A percentile compares a stretch with the other conserved stretches of the same genome.
phyloP scores from a whole-genome alignment of 2,797 vertebrate species.

The Falco naumanni region DNA sequence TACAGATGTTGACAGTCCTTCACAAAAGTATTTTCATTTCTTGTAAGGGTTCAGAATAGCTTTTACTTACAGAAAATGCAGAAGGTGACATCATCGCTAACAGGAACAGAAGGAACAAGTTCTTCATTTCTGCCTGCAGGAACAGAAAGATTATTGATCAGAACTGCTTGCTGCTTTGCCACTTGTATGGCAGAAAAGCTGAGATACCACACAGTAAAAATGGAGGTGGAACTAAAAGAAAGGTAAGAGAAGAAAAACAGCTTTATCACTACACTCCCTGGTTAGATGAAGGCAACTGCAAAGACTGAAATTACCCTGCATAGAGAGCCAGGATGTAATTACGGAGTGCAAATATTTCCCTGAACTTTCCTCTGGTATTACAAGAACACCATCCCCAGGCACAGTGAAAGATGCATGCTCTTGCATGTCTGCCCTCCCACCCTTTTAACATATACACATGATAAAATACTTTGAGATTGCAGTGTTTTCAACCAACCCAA shows the following conservation, averaged over 20 bases:
- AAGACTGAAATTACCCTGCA: background rate
- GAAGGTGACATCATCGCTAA: conserved; percentile 22
- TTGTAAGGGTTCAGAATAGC: background rate
- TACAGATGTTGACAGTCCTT: background rate
- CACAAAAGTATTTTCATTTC: background rate
- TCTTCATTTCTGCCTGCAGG: conserved; percentile 67
- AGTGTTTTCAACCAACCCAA: background rate
- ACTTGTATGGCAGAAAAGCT: background rate
- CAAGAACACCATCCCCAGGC: conserved; percentile 20
- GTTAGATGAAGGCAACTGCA: background rate
- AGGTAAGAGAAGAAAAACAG: background rate
- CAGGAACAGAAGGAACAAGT: conserved; percentile 47
- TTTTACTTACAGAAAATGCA: conserved; percentile 70
- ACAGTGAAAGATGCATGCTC: background rate
- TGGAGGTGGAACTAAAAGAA: background rate
- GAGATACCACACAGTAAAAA: background rate
- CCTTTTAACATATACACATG: background rate
- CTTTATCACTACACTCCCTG: background rate
- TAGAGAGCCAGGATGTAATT: conserved; percentile 20
- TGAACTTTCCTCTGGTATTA: conserved; percentile 57
- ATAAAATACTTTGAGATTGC: conserved; percentile 31
- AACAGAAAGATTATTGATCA: conserved; percentile 17
- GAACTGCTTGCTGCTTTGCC: background rate
- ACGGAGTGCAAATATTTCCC: background rate
- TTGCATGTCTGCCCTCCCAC: conserved; percentile 28